A percentile compares a stretch with the other conserved stretches of the same genome.
phyloP scores from a whole-genome alignment of 2,113 vertebrate genomes.

The Azemiops feae region DNA sequence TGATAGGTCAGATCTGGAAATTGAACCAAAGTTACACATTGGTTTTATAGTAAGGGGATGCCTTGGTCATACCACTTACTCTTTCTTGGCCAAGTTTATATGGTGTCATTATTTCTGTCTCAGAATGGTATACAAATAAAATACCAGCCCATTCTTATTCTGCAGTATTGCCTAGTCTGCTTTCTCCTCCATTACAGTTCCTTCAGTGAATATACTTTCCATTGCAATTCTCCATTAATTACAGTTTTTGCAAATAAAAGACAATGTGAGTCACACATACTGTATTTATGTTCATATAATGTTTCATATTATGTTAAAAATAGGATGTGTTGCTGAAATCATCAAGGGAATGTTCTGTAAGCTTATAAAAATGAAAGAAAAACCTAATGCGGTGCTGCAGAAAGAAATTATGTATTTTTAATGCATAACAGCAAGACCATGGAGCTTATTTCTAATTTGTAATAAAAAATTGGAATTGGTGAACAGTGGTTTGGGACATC shows the following conservation, averaged over 20 bases:
- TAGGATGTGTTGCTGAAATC: constrained; percentile 49
- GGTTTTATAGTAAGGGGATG: constrained; percentile 27
- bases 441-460: constrained; percentile 47
- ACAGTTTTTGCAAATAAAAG: constrained; percentile 59
- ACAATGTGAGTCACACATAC: constrained; percentile 42
- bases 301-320: constrained; percentile 62
- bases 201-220: constrained; percentile 57
- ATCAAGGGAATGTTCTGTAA: constrained; percentile 39
- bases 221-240: constrained; percentile 52
- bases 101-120: constrained; percentile 45
- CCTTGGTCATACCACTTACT: constrained; percentile 33
- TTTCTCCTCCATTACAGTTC: constrained; percentile 38
- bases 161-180: constrained; percentile 57
- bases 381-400: constrained; percentile 24
- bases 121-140: constrained; percentile 55
- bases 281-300: constrained; percentile 60
- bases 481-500: constrained; percentile 29
- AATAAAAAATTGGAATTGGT: constrained; percentile 47
- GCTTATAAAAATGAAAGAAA: constrained; percentile 40
- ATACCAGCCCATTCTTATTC: constrained; percentile 36
- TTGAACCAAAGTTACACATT: constrained; percentile 30
- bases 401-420: constrained; percentile 42
- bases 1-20: constrained; percentile 26
- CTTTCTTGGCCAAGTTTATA: constrained; percentile 58
- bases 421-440: constrained; percentile 24